Percentiles rank a stretch among this genome's conserved stretches.
phyloP scores from a whole-genome alignment of 2,113 vertebrate species.

The Pipra filicauda region DNA sequence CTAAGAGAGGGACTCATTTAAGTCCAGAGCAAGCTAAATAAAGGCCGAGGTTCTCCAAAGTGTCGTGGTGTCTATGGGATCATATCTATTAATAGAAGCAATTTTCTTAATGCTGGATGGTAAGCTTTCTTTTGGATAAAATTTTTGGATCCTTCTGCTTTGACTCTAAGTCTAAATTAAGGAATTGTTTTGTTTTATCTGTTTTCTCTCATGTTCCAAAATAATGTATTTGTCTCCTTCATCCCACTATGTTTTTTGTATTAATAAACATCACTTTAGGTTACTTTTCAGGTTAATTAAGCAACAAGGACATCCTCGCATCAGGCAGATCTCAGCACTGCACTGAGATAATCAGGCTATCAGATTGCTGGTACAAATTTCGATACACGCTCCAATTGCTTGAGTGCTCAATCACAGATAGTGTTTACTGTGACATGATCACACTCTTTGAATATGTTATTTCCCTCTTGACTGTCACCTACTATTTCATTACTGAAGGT shows the following conservation, averaged over 20 bases:
- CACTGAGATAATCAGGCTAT: background rate
- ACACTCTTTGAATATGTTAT: background rate
- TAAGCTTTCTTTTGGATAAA: background rate
- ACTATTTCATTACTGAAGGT: background rate
- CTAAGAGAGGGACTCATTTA: background rate
- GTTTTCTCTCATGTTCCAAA: background rate
- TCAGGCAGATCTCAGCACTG: background rate
- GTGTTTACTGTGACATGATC: background rate
- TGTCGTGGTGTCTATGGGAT: background rate
- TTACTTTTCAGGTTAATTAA: background rate
- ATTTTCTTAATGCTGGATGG: background rate
- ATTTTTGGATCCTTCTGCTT: background rate
- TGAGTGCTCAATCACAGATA: background rate
- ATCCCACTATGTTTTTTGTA: background rate
- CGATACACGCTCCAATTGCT: background rate
- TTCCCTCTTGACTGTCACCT: background rate
- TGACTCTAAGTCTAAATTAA: background rate
- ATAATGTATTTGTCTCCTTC: background rate
- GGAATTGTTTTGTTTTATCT: background rate
- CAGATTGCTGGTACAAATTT: background rate
- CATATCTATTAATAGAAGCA: background rate
- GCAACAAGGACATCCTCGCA: background rate
- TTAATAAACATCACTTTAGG: background rate
- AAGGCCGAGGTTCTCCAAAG: background rate
- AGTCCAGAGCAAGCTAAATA: background rate